Conservation (phyloP, 2,113 vertebrate species). For the Rattus rattus region DNA sequence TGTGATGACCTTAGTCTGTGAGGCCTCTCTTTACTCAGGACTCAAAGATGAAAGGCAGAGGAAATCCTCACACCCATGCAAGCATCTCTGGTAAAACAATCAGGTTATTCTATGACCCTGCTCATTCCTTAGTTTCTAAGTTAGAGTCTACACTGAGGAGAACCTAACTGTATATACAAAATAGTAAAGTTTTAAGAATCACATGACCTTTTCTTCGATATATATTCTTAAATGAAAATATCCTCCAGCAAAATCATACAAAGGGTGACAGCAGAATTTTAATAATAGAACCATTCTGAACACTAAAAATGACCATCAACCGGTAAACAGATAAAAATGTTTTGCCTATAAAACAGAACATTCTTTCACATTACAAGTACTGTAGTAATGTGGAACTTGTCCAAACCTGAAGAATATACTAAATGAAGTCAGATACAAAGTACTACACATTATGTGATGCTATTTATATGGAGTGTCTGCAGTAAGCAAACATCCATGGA, state of each 20-base stretch:
- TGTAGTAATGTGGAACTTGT: background rate
- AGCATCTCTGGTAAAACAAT: background rate
- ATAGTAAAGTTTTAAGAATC: conserved; percentile 37
- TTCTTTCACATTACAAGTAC: background rate
- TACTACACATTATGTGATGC: background rate
- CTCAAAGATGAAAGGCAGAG: conserved; percentile 26
- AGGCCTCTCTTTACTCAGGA: conserved; percentile 5
- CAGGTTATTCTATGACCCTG: background rate
- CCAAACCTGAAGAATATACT: background rate
- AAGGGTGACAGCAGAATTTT: background rate
- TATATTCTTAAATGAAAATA: background rate
- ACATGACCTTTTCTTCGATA: background rate
- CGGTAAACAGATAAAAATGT: conserved; percentile 16
- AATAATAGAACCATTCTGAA: conserved; percentile 27
- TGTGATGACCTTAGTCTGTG: background rate
- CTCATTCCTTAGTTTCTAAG: background rate
- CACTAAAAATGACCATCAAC: conserved; percentile 15
- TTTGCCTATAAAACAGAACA: background rate
- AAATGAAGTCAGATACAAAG: conserved; percentile 9
- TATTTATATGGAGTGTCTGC: conserved; percentile 30
- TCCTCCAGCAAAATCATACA: conserved; percentile 23
- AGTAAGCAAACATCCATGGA: background rate
- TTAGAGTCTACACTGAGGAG: background rate
- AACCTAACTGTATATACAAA: background rate
- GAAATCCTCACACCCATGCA: background rate